Base-by-base conservation (phyloP, 2,113 vertebrate species). In the Petromus typicus region DNA sequence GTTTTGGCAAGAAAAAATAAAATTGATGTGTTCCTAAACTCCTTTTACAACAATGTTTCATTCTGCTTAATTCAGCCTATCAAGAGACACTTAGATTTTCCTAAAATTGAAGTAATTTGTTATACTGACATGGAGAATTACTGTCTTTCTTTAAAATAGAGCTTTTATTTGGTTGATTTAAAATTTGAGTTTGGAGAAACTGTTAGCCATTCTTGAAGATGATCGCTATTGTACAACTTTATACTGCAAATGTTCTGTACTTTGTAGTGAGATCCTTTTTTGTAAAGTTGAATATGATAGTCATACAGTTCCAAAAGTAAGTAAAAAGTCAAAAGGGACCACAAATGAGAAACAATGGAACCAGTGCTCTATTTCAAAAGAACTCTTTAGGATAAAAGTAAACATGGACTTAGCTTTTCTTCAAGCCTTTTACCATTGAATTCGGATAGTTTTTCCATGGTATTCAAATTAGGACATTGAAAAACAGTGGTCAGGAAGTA, bases 111-210 rank as follows among this genome's bases (percentile, higher is more conserved):
- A 93, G 22, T 69, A 93, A 66, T 76, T 71, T 95, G 27, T 92
- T 96, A 91, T 76, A 94, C 91, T 92, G 32, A 94, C 86, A 12
- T 87, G 17, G 23, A 30, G 92, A 51, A n/a, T 93, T 54, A 80
- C 18, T 86, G 93, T 94, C 22, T 86, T 92, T 14, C 51, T 96
- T 96, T 87, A 87, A 73, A 94, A 88, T 93, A 57, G 67, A 83
- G 34, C 64, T 94, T 80, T 79, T 63, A n/a, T 93, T 91, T 75
- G 14, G 14, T 48, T 61, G 76, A 11, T 64, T 32, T 81, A 81
- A 80, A 51, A 79, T 64, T 43, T 40, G 27, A 73, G 14, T 92
- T 86, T 71, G 40, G 45, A 91, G 30, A 89, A 95, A 90, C 51
- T 63, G 67, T 86, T 94, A 54, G 61, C 37, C 93, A 80, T 96